Percentiles rank a stretch among this genome's conserved stretches.
These are phyloP conservation scores for Percopsis transmontana DNA, from an alignment of 2,113 vertebrate genomes.

Conservation along the genomic window DNA sequence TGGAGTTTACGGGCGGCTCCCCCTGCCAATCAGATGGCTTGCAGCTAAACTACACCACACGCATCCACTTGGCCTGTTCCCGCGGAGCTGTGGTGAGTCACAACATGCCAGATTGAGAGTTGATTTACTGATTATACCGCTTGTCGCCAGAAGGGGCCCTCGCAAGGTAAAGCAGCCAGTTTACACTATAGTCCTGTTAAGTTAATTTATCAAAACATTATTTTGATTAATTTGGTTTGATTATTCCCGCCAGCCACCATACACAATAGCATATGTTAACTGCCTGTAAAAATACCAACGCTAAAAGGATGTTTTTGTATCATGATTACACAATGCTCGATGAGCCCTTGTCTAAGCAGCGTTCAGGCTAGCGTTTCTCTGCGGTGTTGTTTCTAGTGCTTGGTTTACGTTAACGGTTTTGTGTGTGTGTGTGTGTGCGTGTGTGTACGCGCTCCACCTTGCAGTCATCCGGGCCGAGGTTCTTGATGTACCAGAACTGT, in stretches of 20 bases:
- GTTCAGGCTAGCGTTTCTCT: neutral
- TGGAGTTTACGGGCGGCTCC: constrained; percentile 88
- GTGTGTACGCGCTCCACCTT: constrained; percentile 11
- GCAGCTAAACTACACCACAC: constrained; percentile 78
- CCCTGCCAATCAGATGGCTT: constrained; percentile 77
- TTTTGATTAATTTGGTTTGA: too few species aligned
- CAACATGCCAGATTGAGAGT: neutral
- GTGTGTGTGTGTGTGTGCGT: neutral
- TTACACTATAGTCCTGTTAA: neutral
- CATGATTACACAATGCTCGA: too few species aligned
- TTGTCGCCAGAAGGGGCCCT: too few species aligned
- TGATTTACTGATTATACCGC: too few species aligned
- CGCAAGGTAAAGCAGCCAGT: too few species aligned
- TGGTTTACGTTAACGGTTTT: neutral
- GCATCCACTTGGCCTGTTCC: constrained; percentile 87
- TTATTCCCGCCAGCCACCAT: too few species aligned
- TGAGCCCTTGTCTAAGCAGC: neutral
- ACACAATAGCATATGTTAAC: too few species aligned
- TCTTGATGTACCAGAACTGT: constrained; percentile 85
- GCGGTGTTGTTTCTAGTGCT: neutral
- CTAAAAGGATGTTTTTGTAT: too few species aligned
- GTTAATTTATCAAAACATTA: neutral
- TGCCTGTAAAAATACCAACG: too few species aligned
- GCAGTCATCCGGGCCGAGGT: constrained; percentile 83
- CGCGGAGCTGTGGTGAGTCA: constrained; percentile 79